Percentiles rank a stretch among this genome's conserved stretches.
Evolutionary conservation across 2,113 vertebrate species (phyloP).

Genomic region (Coreoperca whiteheadi): DNA sequence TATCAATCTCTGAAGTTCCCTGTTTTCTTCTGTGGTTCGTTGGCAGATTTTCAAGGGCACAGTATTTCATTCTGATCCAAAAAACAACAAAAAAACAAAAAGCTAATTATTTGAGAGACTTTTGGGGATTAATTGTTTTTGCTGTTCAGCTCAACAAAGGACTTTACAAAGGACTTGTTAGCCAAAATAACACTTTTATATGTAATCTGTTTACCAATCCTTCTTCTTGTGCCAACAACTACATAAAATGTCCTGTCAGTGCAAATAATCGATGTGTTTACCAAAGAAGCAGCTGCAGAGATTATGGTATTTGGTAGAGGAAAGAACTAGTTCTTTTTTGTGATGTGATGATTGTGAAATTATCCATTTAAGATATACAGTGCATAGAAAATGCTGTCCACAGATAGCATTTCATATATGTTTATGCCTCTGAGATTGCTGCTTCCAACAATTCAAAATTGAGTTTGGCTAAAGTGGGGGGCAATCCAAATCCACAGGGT

Average conservation of each 20-base stretch:
- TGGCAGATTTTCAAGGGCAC: background rate
- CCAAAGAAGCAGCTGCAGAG: background rate
- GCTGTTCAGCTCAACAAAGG: slow-evolving; percentile 50
- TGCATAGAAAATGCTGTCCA: background rate
- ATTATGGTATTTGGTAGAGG: background rate
- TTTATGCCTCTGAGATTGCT: background rate
- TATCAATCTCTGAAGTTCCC: slow-evolving; percentile 53
- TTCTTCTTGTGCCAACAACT: slow-evolving; percentile 10
- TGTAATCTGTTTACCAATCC: background rate
- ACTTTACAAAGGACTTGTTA: slow-evolving; percentile 18
- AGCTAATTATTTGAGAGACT: slow-evolving; percentile 61
- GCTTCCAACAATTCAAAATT: background rate
- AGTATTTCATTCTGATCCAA: slow-evolving; percentile 13
- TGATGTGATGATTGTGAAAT: background rate
- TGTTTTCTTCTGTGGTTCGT: slow-evolving; percentile 48
- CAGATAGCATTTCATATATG: background rate
- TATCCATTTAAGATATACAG: background rate
- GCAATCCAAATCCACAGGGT: background rate
- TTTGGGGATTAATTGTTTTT: slow-evolving; percentile 67
- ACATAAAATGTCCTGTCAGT: slow-evolving; percentile 29
- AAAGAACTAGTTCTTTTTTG: background rate
- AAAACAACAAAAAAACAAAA: slow-evolving; percentile 56
- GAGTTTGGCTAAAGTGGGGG: background rate
- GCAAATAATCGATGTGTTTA: slow-evolving; percentile 3
- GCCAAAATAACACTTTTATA: slow-evolving; percentile 12